These are phyloP conservation scores for Andrena dorsata DNA, from an alignment of 2,888 invertebrate genomes.

Conservation along the genomic window DNA sequence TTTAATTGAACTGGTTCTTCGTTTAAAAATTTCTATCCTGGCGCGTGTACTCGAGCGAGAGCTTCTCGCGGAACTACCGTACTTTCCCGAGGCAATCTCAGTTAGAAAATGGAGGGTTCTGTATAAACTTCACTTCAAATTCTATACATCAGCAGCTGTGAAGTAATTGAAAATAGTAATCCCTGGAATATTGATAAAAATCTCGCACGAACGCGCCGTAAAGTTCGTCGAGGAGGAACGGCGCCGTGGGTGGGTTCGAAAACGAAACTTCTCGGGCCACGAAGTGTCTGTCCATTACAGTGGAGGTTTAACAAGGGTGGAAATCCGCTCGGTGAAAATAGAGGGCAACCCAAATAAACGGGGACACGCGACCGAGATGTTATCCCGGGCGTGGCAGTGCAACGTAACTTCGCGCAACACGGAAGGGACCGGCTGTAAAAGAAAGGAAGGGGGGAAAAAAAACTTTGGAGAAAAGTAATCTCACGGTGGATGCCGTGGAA, in stretches of 20 bases:
- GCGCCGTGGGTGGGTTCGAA: neutral
- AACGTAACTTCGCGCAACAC: conserved; percentile 57
- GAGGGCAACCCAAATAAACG: conserved; percentile 72
- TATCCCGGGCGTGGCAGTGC: conserved; percentile 60
- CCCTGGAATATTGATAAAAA: conserved; percentile 1
- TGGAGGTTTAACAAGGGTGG: conserved; percentile 40
- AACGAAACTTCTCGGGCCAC: conserved; percentile 9
- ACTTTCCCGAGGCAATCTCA: neutral
- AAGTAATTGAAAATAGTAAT: too few species aligned
- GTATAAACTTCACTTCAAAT: conserved; percentile 1
- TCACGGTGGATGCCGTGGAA: conserved; percentile 16
- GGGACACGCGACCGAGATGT: conserved; percentile 74
- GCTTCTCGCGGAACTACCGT: neutral
- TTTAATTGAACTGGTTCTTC: neutral
- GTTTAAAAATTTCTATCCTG: neutral
- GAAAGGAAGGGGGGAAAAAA: conserved; percentile 30
- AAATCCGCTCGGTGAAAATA: conserved; percentile 63
- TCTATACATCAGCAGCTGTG: neutral
- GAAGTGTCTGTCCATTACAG: conserved; percentile 49
- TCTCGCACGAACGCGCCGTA: neutral
- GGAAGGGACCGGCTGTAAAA: conserved; percentile 29
- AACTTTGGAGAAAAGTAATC: conserved; percentile 45
- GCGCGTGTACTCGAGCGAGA: neutral
- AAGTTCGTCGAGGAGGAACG: neutral
- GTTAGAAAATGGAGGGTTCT: neutral